Percentiles rank a stretch among this genome's conserved stretches.
These are phyloP conservation scores for Mastigias papua DNA, from an alignment of 30 jellyfish, hydroid and myxozoan genomes.

Conservation along the genomic window DNA sequence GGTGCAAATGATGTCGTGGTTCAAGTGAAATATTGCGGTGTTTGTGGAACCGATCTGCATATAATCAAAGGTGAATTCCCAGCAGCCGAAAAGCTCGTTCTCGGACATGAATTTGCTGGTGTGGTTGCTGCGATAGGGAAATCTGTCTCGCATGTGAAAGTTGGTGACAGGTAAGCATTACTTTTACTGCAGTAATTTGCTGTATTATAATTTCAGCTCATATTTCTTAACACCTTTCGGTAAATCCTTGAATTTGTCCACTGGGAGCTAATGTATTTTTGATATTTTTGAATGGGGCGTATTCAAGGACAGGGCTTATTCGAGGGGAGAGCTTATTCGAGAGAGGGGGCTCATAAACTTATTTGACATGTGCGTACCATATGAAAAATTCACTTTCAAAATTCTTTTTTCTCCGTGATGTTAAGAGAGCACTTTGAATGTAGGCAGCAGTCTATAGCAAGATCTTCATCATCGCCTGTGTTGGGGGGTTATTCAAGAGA, in stretches of 20 bases:
- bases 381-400: background rate
- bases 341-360: too few relatives aligned
- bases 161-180: slow-evolving; percentile 86
- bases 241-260: too few relatives aligned
- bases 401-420: background rate
- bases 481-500: too few relatives aligned
- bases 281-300: too few relatives aligned
- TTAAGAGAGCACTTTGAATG: background rate
- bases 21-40: slow-evolving; percentile 78
- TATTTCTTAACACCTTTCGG: background rate
- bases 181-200: background rate
- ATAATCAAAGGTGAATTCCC: slow-evolving; percentile 86
- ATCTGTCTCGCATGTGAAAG: slow-evolving; percentile 69
- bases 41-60: slow-evolving; percentile 86
- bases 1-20: slow-evolving; percentile 79
- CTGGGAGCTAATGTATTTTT: too few relatives aligned
- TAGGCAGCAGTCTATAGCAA: background rate
- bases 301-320: too few relatives aligned
- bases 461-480: too few relatives aligned
- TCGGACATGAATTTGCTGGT: slow-evolving; percentile 93
- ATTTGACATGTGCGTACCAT: too few relatives aligned
- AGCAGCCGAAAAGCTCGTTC: slow-evolving; percentile 72
- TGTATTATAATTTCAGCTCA: background rate
- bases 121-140: slow-evolving; percentile 72
- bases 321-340: too few relatives aligned